Percentiles rank a stretch among this genome's conserved stretches.
phyloP scores from a whole-genome alignment of 2,888 invertebrate genomes.

The Diogma glabrata region DNA sequence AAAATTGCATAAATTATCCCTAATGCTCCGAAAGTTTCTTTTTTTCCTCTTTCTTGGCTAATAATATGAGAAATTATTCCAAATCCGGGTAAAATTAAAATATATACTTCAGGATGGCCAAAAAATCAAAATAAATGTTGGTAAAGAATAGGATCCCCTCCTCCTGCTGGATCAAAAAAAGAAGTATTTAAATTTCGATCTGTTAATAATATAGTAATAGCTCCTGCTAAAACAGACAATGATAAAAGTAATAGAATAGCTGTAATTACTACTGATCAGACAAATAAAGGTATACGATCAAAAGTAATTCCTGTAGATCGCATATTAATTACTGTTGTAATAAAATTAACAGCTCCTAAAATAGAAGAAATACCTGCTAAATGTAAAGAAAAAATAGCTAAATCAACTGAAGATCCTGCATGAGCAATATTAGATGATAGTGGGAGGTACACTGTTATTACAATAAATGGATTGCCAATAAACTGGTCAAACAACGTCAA shows the following conservation, averaged over 20 bases:
- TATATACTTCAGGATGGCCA: constrained; percentile 38
- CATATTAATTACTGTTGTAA: background rate
- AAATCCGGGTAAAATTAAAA: constrained; percentile 35
- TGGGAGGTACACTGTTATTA: too few relatives aligned
- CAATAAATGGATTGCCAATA: too few relatives aligned
- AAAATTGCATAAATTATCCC: constrained; percentile 78
- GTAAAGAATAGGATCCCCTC: constrained; percentile 69
- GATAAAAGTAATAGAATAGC: constrained; percentile 29
- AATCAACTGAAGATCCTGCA: too few relatives aligned
- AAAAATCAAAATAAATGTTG: constrained; percentile 84
- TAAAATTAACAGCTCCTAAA: background rate
- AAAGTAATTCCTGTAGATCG: constrained; percentile 34
- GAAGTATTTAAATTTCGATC: too few relatives aligned
- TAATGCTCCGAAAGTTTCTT: constrained; percentile 57
- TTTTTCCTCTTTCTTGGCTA: constrained; percentile 60
- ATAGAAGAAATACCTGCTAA: constrained; percentile 53
- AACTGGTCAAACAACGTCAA: too few relatives aligned
- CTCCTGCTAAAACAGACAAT: constrained; percentile 64
- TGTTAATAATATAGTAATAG: constrained; percentile 66
- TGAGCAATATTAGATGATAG: too few relatives aligned
- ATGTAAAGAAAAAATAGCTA: constrained; percentile 69
- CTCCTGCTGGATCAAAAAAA: constrained; percentile 64
- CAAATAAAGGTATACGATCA: constrained; percentile 54
- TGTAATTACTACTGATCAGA: constrained; percentile 31
- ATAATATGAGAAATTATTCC: constrained; percentile 72